Percentiles rank a stretch among this genome's conserved stretches.
phyloP scores from a whole-genome alignment of 1,140 invertebrate genomes.

The Zaprionus inermis region DNA sequence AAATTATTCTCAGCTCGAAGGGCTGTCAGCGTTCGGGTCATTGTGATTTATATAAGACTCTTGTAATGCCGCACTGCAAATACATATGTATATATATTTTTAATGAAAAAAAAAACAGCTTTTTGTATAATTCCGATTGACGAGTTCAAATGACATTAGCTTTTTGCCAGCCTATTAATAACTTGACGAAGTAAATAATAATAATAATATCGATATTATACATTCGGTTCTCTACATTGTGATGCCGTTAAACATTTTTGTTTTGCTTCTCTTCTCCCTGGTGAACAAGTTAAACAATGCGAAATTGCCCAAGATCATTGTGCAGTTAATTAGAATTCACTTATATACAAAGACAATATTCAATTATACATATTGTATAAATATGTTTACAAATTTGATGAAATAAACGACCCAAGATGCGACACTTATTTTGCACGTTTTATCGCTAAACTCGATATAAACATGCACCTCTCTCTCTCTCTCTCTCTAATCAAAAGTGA shows the following conservation, averaged over 20 bases:
- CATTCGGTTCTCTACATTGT: background rate
- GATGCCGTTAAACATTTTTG: background rate
- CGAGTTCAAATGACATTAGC: background rate
- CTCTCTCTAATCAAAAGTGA: constrained; percentile 44
- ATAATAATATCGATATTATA: constrained; percentile 8
- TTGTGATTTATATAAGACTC: too few species aligned
- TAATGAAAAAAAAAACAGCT: background rate
- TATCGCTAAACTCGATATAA: background rate
- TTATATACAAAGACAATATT: background rate
- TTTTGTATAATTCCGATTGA: constrained; percentile 4
- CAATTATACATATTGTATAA: background rate
- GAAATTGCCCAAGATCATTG: background rate
- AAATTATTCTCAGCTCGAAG: constrained; percentile 9
- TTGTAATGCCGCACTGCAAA: background rate
- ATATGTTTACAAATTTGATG: background rate
- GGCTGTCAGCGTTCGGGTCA: too few species aligned
- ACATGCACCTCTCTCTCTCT: background rate
- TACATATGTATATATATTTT: too few species aligned
- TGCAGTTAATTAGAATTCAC: background rate
- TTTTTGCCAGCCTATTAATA: background rate
- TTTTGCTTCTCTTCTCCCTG: too few species aligned
- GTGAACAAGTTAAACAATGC: background rate
- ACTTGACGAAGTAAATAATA: background rate
- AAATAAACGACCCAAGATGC: background rate
- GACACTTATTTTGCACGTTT: too few species aligned